Conservation (phyloP, 1,140 invertebrate genomes). For the Aphis gossypii region DNA sequence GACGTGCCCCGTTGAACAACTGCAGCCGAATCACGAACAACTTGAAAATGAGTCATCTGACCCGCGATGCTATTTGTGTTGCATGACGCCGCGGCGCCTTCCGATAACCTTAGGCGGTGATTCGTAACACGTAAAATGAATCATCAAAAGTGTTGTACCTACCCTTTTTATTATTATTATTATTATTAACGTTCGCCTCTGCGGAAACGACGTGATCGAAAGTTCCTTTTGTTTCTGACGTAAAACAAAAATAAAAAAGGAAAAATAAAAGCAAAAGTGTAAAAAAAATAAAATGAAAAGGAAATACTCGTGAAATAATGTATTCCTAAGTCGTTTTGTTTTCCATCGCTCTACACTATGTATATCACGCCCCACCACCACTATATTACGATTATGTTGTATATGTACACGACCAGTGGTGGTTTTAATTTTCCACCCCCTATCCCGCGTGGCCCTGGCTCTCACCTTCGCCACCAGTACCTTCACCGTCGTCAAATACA, state of each 20-base stretch:
- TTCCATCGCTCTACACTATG: not conserved
- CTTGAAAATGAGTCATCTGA: conserved; percentile 18
- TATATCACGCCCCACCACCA: not conserved
- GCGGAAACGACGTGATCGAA: not conserved
- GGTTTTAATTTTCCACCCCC: not conserved
- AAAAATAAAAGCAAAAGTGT: not conserved
- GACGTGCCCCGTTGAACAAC: not conserved
- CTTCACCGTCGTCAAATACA: not conserved
- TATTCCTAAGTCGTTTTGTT: conserved; percentile 7
- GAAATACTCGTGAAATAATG: not conserved
- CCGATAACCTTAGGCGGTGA: not conserved
- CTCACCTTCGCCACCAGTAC: not conserved
- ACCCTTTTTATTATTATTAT: not conserved
- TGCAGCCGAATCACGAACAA: not conserved
- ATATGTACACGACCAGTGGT: not conserved
- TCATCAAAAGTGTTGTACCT: not conserved
- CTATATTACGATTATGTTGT: not conserved
- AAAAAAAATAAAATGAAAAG: not conserved
- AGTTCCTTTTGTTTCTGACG: not conserved
- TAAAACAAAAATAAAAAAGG: no score
- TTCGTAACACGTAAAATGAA: conserved; percentile 1
- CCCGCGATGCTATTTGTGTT: conserved; percentile 39
- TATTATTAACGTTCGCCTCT: not conserved
- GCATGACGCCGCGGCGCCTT: conserved; percentile 34
- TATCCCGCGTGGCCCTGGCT: not conserved